Percentiles rank a stretch among this genome's conserved stretches.
Conservation (phyloP, 2,113 vertebrate species). For the Triplophysa siluroides region DNA sequence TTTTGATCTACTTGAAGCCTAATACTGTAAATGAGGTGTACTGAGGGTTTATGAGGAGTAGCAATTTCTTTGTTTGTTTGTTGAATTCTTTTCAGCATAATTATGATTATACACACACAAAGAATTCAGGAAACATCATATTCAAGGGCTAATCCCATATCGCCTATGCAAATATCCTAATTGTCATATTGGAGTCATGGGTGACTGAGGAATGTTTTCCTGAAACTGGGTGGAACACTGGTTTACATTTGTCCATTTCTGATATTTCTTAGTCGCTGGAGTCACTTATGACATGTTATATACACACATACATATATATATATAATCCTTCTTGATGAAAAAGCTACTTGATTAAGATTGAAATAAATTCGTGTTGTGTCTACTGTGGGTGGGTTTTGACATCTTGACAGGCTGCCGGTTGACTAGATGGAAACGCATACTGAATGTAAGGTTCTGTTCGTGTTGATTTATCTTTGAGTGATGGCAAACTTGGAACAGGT, state of each 20-base stretch:
- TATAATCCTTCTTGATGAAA: constrained; percentile 70
- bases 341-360: constrained; percentile 71
- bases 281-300: constrained; percentile 73
- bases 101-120: constrained; percentile 75
- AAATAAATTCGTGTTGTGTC: constrained; percentile 75
- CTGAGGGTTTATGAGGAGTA: constrained; percentile 67
- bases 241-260: constrained; percentile 80
- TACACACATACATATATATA: constrained; percentile 53
- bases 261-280: constrained; percentile 72
- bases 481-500: constrained; percentile 7
- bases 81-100: constrained; percentile 73
- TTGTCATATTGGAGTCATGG: constrained; percentile 69
- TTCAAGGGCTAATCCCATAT: constrained; percentile 84
- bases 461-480: neutral
- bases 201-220: constrained; percentile 62
- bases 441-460: constrained; percentile 21
- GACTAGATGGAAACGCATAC: constrained; percentile 50
- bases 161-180: constrained; percentile 84
- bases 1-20: constrained; percentile 84
- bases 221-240: constrained; percentile 71
- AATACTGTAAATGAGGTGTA: constrained; percentile 81
- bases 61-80: constrained; percentile 60
- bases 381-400: constrained; percentile 71
- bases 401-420: constrained; percentile 59
- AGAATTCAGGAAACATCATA: constrained; percentile 82